Conservation (phyloP, 1,140 invertebrate genomes). For the Drepana arcuata region DNA sequence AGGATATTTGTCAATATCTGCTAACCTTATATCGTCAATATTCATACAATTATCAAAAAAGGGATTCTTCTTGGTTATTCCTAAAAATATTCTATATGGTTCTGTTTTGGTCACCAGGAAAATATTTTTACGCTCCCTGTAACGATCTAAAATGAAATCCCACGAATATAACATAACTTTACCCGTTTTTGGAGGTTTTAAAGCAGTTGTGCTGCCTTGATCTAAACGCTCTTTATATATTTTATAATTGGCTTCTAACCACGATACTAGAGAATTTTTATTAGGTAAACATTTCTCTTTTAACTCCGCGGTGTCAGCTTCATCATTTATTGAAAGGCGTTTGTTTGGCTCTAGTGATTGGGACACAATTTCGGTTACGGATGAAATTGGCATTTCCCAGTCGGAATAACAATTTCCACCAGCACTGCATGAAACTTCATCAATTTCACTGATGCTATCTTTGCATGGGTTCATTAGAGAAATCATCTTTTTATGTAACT, state of each 20-base stretch:
- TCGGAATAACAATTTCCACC: too few species aligned
- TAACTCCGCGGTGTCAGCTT: not conserved
- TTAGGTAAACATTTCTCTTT: constrained; percentile 14
- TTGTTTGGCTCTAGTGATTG: too few species aligned
- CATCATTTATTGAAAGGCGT: too few species aligned
- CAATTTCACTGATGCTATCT: too few species aligned
- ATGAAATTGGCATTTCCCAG: too few species aligned
- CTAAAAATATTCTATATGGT: constrained; percentile 52
- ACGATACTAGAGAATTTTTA: constrained; percentile 36
- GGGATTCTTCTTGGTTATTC: constrained; percentile 25
- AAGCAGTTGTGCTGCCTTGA: constrained; percentile 26
- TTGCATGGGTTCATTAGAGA: too few species aligned
- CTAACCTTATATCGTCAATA: constrained; percentile 41
- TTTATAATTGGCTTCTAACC: constrained; percentile 51
- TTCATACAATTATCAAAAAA: constrained; percentile 45
- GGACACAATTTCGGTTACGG: too few species aligned
- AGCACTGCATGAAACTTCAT: too few species aligned
- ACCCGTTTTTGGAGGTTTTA: constrained; percentile 40
- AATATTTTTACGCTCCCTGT: constrained; percentile 46
- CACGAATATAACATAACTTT: constrained; percentile 45
- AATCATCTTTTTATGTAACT: constrained; percentile 32
- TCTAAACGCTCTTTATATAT: constrained; percentile 31
- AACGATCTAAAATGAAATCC: constrained; percentile 53
- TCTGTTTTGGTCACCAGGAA: constrained; percentile 39
- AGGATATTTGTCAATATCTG: constrained; percentile 45